These are phyloP conservation scores for Dicrurus megarhynchus DNA, from an alignment of 2,113 vertebrate genomes.

Conservation along the genomic window DNA sequence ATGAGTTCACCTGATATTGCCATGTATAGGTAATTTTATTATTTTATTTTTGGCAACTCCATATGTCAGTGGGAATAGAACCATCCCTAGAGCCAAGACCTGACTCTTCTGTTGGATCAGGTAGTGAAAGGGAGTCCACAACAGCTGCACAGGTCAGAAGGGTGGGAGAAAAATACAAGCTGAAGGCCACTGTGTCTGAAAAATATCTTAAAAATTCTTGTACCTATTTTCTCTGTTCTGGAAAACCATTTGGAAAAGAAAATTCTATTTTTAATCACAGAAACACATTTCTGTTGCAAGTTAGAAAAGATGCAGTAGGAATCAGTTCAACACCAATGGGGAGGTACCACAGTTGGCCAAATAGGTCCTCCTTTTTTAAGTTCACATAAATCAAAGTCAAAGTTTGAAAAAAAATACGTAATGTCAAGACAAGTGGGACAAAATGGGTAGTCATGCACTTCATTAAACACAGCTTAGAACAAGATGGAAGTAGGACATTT, in stretches of 20 bases:
- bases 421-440: neutral
- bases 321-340: neutral
- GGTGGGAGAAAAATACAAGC: neutral
- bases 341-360: neutral
- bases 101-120: neutral
- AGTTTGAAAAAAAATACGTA: neutral
- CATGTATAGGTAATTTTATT: neutral
- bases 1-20: neutral
- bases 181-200: neutral
- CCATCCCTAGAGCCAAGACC: neutral
- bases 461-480: neutral
- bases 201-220: neutral
- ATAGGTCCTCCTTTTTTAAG: neutral
- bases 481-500: neutral
- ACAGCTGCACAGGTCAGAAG: conserved; percentile 25
- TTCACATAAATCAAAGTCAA: neutral
- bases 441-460: neutral
- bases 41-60: conserved; percentile 16
- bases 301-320: neutral
- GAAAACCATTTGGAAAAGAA: neutral
- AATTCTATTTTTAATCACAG: neutral
- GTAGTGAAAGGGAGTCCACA: neutral
- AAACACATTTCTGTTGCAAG: neutral
- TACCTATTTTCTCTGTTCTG: neutral
- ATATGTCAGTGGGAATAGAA: conserved; percentile 4